Base-by-base conservation (phyloP, 2,888 invertebrate genomes). In the Andricus curvator region DNA sequence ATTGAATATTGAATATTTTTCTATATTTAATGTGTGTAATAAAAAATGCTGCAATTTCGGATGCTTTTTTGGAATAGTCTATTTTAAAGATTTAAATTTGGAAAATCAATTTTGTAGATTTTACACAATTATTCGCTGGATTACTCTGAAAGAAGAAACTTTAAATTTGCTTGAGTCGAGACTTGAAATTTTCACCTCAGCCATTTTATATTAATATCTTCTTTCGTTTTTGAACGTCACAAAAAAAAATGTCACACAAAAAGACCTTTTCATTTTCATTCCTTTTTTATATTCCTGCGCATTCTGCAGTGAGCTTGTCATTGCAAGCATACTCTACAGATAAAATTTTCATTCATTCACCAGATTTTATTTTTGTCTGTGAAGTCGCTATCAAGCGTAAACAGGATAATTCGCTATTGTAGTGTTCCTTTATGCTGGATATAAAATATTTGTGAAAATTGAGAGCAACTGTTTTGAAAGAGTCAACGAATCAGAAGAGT, bases 161-260 rank as follows among this genome's bases (percentile, higher is more conserved):
- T 44, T 25, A 5, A 29, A 64, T 17, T 13, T 33, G 3, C 64
- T 64, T 64, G 17, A 64, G 33, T 68, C 8, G 29, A 22, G 25
- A 8, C 15, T 25, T 25, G 15, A 8, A 68, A 68, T 48, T 25
- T 22, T 25, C 8, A 44, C 15, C 17, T 25, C 17, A 56, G n/a
- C 37, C 5, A n/a, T 56, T 56, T 74, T 51, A 62, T 62, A 25
- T 56, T 4, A 74, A 74, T 56, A 56, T 56, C n/a, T 56, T n/a
- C 20, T 56, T 37, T 11, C 44, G 9, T 48, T 51, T 51, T 56
- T n/a, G 9, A 9, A n/a, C n/a, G 3, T n/a, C 9, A 56, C n/a
- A 6, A 56, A 56, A 20, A 51, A 56, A 5, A n/a, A 56, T 56
- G 15, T 44, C 15, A 44, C 0, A 15, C 44, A n/a, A 3, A n/a